Evolutionary conservation across 2,113 vertebrate genomes (phyloP).

Genomic region (Eudyptes chrysolophus): DNA sequence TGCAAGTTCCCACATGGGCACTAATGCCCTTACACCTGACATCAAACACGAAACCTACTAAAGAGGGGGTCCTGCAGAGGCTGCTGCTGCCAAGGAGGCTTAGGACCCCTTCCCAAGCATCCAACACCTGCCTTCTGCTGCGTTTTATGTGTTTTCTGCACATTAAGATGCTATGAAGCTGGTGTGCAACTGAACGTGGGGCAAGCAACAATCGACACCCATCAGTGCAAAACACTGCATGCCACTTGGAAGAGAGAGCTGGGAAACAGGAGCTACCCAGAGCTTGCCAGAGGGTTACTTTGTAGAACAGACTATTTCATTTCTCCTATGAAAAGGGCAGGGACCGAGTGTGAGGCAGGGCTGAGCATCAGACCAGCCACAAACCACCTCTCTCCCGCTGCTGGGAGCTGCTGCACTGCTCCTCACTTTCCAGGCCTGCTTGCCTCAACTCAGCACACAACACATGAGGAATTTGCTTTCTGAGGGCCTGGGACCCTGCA

Average conservation of each 20-base stretch:
- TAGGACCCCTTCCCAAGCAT: neutral
- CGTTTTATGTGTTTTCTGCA: neutral
- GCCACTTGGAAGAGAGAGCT: neutral
- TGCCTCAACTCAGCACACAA: neutral
- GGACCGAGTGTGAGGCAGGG: accelerated
- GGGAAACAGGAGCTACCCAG: neutral
- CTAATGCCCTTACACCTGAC: too few species aligned
- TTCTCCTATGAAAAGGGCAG: neutral
- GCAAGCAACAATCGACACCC: neutral
- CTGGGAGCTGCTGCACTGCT: neutral
- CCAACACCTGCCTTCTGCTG: neutral
- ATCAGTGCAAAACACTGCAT: neutral
- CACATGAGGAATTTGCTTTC: neutral
- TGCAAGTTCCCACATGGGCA: accelerated
- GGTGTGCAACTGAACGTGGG: neutral
- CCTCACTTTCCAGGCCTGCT: neutral
- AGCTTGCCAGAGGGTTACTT: neutral
- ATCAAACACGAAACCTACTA: neutral
- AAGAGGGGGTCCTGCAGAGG: neutral
- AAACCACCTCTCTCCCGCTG: neutral
- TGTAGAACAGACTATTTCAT: neutral
- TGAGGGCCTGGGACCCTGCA: neutral
- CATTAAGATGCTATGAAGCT: neutral
- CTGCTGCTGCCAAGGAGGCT: neutral
- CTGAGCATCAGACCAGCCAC: neutral